Evolutionary conservation across 2,797 vertebrate genomes (phyloP).

Genomic region (Macrochelys suwanniensis): DNA sequence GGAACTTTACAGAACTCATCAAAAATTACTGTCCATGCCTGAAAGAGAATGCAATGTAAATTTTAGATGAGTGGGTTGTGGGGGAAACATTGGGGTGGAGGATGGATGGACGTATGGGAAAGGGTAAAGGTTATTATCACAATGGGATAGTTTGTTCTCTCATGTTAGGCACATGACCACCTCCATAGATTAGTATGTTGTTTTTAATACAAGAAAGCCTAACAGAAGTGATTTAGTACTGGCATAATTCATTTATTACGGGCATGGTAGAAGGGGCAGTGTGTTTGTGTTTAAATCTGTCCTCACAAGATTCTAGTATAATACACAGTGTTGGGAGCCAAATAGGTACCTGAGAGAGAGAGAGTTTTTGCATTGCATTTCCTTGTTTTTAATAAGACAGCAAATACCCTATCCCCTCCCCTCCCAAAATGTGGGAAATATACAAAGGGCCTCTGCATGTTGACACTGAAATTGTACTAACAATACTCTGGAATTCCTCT

Average conservation of each 20-base stretch:
- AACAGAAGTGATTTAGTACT: conserved; percentile 70
- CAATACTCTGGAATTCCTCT: background rate
- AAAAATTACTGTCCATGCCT: background rate
- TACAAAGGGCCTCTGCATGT: background rate
- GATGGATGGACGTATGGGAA: background rate
- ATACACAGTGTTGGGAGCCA: background rate
- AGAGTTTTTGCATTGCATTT: background rate
- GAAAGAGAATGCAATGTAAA: accelerated
- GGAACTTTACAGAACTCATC: background rate
- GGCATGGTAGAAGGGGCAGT: conserved; percentile 42
- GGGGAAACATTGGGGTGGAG: background rate
- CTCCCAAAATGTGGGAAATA: conserved; percentile 1
- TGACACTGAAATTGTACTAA: background rate
- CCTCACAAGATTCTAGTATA: conserved; percentile 43
- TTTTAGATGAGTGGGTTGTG: background rate
- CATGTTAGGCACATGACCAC: background rate
- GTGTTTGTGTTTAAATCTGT: conserved; percentile 60
- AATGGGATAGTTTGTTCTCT: conserved; percentile 33
- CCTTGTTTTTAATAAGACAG: background rate
- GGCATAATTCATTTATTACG: conserved; percentile 60
- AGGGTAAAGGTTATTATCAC: background rate
- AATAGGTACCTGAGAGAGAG: background rate
- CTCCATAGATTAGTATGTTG: conserved; percentile 31
- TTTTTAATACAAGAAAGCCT: conserved; percentile 54
- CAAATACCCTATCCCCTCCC: background rate